Evolutionary conservation across 1,140 invertebrate species (phyloP).

Genomic region (Mamestra configurata): DNA sequence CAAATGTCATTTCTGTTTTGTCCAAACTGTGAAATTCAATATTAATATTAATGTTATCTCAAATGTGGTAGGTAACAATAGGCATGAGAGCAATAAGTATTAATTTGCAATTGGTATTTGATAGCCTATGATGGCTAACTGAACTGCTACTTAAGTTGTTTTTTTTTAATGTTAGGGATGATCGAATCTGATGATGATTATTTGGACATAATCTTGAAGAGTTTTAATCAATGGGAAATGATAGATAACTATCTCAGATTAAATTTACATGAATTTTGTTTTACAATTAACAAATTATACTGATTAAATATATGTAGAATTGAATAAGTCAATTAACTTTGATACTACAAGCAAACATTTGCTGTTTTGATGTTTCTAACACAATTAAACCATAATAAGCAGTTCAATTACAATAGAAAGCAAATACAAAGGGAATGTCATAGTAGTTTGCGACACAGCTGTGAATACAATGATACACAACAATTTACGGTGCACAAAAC

Average conservation of each 20-base stretch:
- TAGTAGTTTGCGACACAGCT: constrained; percentile 45
- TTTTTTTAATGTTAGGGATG: too few species aligned
- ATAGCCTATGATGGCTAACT: too few species aligned
- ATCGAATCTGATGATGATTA: background rate
- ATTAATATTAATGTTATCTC: too few species aligned
- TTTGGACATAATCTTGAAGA: background rate
- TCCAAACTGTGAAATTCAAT: too few species aligned
- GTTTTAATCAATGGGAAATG: background rate
- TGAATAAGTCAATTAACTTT: background rate
- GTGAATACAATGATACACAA: constrained; percentile 34
- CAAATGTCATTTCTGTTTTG: too few species aligned
- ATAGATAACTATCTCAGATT: constrained; percentile 22
- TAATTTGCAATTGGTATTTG: background rate
- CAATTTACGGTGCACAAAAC: constrained; percentile 50
- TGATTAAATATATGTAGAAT: background rate
- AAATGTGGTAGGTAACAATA: too few species aligned
- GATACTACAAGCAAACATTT: background rate
- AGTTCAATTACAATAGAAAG: constrained; percentile 24
- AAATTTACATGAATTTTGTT: background rate
- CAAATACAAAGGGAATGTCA: constrained; percentile 6
- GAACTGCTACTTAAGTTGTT: too few species aligned
- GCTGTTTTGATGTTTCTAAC: background rate
- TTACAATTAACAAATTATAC: background rate
- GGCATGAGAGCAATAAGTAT: background rate
- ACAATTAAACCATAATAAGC: background rate